Evolutionary conservation across 2,797 vertebrate species (phyloP).

Genomic region (Myoxocephalus aenaeus): DNA sequence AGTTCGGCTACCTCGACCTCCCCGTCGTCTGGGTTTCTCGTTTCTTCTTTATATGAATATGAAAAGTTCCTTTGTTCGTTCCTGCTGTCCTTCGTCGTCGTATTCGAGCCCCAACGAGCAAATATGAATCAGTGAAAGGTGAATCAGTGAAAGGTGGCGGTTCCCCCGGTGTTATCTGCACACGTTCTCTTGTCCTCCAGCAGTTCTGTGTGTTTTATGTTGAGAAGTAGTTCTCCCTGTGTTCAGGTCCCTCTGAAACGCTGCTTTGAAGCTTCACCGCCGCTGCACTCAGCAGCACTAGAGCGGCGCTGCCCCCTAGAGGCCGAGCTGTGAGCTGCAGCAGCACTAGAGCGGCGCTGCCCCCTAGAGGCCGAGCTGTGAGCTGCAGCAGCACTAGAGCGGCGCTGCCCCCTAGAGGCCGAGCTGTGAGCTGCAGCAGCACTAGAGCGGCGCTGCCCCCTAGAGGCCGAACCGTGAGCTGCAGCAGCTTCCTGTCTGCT

Average conservation of each 20-base stretch:
- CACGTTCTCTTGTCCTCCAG: neutral
- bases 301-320: too few relatives aligned
- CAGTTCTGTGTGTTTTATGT: neutral
- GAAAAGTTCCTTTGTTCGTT: constrained; percentile 15
- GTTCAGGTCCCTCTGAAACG: constrained; percentile 24
- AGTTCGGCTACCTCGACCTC: constrained; percentile 50
- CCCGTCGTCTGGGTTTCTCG: constrained; percentile 16
- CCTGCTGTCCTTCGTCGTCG: constrained; percentile 13
- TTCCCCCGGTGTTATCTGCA: constrained; percentile 8
- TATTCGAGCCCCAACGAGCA: constrained; percentile 31
- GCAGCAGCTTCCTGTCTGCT: constrained; percentile 28
- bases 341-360: constrained; percentile 49
- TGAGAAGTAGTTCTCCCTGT: constrained; percentile 8
- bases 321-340: too few relatives aligned
- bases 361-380: constrained; percentile 46
- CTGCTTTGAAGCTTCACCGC: constrained; percentile 40
- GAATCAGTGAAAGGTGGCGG: constrained; percentile 23
- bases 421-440: constrained; percentile 26
- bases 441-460: constrained; percentile 45
- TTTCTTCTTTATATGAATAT: constrained; percentile 18
- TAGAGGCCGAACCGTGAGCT: constrained; percentile 48
- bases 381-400: constrained; percentile 46
- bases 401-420: constrained; percentile 54
- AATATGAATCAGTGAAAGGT: constrained; percentile 32
- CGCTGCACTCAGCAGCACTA: too few relatives aligned